Conservation (phyloP, 1,140 invertebrate species). For the Philopotamus ludificatus region DNA sequence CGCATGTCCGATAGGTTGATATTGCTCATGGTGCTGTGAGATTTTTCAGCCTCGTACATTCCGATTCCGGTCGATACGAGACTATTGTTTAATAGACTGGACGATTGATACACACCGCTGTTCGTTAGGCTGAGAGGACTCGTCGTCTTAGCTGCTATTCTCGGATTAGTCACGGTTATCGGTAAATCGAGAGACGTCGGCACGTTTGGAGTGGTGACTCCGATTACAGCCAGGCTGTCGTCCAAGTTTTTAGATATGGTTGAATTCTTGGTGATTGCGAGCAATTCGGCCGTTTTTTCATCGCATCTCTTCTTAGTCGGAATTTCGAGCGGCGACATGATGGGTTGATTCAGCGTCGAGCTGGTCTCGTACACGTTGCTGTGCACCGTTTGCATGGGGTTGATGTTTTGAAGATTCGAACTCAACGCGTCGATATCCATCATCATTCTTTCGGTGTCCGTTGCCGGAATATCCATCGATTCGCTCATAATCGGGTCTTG, state of each 20-base stretch:
- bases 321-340: conserved; percentile 76
- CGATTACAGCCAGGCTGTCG: conserved; percentile 58
- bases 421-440: conserved; percentile 50
- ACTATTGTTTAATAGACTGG: not conserved
- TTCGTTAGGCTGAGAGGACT: conserved; percentile 25
- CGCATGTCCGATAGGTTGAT: not conserved
- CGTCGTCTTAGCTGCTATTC: conserved; percentile 57
- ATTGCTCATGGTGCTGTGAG: not conserved
- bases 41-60: conserved; percentile 6
- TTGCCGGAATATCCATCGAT: conserved; percentile 26
- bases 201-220: conserved; percentile 57
- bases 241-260: conserved; percentile 55
- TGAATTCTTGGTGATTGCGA: conserved; percentile 53
- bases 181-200: conserved; percentile 66
- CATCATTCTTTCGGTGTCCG: conserved; percentile 26
- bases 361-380: conserved; percentile 70
- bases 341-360: conserved; percentile 70
- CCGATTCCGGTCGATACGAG: conserved; percentile 16
- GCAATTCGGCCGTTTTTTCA: conserved; percentile 48
- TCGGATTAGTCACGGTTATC: conserved; percentile 68
- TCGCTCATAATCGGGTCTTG: conserved; percentile 55
- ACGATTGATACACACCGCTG: conserved; percentile 22
- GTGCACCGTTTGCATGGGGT: conserved; percentile 53
- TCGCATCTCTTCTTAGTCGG: conserved; percentile 58
- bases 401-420: conserved; percentile 57